Evolutionary conservation across 2,113 vertebrate species (phyloP), one percentile per base, ranked within the genome.

Genomic region (Colius striatus): DNA sequence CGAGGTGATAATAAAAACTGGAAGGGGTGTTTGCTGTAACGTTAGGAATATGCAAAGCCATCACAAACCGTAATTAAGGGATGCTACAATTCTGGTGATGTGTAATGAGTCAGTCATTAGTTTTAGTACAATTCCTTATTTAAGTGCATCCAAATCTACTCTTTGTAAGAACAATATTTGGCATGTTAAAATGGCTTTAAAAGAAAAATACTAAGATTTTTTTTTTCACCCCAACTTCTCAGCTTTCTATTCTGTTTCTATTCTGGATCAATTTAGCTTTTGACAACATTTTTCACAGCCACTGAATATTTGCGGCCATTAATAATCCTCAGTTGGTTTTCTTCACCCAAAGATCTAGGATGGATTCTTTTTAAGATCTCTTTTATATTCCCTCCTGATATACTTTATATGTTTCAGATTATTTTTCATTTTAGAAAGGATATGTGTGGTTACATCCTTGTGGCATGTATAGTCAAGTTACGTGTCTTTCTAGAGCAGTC

Each of bases 1-100:
- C 13, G 57, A 97, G 58, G 89, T 89, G 87, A 89, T 72, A 90
- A 85, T 92, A 94, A 97, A 95, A 92, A 95, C 73, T 92, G 76
- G 80, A 94, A 95, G 58, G 43, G 12, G 48, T 94, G 55, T 80
- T 91, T 91, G 57, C 66, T 67, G 53, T 84, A 78, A 97, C 96
- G 82, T 92, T 89, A 88, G 34, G 60, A 87, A 54, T 71, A 86
- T 88, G 48, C 23, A 79, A 96, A 96, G 32, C 32, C 29, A 67
- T 82, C 62, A 15, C 67, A 60, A 60, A 21, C 23, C 1, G 3
- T 60, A 77, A 73, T 74, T 94, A 30, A 58, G 75, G 27, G 65
- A 85, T 70, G 82, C 60, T 90, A 26, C n/a, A 50, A 29, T 19
- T 89, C 60, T 68, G 51, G 26, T 57, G 26, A 66, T 68, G 13